Conservation (phyloP, 1,140 invertebrate species). For the Anastrepha obliqua region DNA sequence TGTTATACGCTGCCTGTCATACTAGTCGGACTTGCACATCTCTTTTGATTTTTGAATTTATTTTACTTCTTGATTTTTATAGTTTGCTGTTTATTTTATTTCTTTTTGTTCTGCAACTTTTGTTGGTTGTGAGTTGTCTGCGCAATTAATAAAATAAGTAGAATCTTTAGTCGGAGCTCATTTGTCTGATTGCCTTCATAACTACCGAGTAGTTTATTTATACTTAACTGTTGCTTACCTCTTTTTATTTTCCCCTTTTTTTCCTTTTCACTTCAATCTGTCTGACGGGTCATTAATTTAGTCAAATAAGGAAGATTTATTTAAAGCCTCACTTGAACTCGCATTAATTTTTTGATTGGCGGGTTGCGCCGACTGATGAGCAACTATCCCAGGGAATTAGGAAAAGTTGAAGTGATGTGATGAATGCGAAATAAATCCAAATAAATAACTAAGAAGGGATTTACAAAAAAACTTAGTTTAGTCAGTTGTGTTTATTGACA, state of each 20-base stretch:
- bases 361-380: background rate
- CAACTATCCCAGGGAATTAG: conserved; percentile 14
- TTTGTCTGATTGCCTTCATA: conserved; percentile 36
- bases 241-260: background rate
- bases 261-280: conserved; percentile 32
- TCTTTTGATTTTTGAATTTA: background rate
- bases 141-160: conserved; percentile 39
- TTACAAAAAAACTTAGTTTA: too few species aligned
- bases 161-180: conserved; percentile 24
- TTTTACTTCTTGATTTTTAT: background rate
- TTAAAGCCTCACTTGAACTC: conserved; percentile 48
- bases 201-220: background rate
- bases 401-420: too few species aligned
- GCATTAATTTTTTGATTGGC: conserved; percentile 28
- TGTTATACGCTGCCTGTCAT: background rate
- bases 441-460: too few species aligned
- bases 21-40: background rate
- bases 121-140: background rate
- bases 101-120: background rate
- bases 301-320: conserved; percentile 40
- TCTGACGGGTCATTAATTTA: conserved; percentile 46
- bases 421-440: background rate
- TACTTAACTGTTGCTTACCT: background rate
- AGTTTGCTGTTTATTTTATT: background rate
- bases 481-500: too few species aligned